Evolutionary conservation across 2,888 invertebrate genomes (phyloP).

Genomic region (Temnothorax rugatulus): DNA sequence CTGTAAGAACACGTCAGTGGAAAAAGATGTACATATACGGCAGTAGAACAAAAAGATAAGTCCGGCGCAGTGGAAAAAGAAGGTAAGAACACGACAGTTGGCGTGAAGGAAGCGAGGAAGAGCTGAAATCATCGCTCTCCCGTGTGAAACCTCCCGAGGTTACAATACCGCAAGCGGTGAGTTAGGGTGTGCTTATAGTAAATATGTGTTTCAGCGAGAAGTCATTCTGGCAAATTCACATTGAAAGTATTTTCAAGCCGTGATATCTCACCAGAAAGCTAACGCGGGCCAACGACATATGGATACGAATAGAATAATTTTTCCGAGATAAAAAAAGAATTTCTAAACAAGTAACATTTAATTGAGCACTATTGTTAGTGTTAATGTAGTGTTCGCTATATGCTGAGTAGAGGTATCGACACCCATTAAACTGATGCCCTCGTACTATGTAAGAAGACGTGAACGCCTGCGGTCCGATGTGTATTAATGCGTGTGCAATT

Average conservation of each 20-base stretch:
- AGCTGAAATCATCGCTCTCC: conserved; percentile 52
- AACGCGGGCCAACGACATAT: neutral
- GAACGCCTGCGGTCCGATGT: conserved; percentile 26
- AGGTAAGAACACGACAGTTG: conserved; percentile 53
- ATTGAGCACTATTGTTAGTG: neutral
- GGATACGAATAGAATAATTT: neutral
- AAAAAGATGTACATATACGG: conserved; percentile 45
- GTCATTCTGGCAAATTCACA: conserved; percentile 36
- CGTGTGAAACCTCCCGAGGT: conserved; percentile 55
- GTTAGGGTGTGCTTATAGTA: conserved; percentile 55
- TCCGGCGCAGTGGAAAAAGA: conserved; percentile 26
- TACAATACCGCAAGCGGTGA: conserved; percentile 56
- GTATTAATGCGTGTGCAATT: conserved; percentile 46
- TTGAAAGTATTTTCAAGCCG: conserved; percentile 18
- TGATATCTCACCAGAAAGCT: neutral
- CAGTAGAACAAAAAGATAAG: conserved; percentile 46
- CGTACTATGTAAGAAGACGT: conserved; percentile 6
- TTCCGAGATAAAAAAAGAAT: neutral
- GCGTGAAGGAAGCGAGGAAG: conserved; percentile 48
- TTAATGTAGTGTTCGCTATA: neutral
- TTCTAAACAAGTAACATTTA: neutral
- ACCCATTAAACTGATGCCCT: neutral
- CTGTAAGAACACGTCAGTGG: conserved; percentile 12
- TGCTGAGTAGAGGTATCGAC: neutral
- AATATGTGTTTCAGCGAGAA: conserved; percentile 49